Evolutionary conservation across 2,113 vertebrate species (phyloP), one percentile per base, ranked within the genome.

Genomic region (Silurus meridionalis): DNA sequence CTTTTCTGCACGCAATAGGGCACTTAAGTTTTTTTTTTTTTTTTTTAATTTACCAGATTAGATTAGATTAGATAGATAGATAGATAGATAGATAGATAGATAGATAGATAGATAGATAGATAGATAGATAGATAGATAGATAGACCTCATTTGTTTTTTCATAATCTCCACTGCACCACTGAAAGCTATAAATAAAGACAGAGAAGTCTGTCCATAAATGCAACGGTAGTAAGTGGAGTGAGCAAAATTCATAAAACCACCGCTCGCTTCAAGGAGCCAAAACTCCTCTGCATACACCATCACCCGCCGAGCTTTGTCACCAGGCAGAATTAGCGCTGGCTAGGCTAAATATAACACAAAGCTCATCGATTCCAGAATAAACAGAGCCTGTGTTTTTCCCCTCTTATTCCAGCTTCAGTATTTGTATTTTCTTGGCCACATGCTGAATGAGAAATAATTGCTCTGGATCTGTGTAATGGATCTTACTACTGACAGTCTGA

Each of bases 401-500:
- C 28, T 80, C 63, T 82, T 37, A 37, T 37, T 85, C 63, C 63
- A 60, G 72, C 23, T 50, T 87, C 71, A 83, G 86, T 85, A 80
- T 67, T 88, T 80, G 86, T 69, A 84, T 86, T 90, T 86, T 87
- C 61, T 86, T 74, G 46, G 90, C 83, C 86, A 89, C 37, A 86
- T 83, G 60, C 63, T 82, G 86, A 89, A 88, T 85, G 90, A 89
- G 85, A 92, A 91, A 86, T 84, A 91, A 92, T 91, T 87, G 91
- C 91, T 84, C 6, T 87, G 85, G 79, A 90, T 82, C 82, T 78
- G 84, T 83, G 80, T 92, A 92, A 92, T 88, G 91, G 89, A 84
- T 84, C 55, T 23, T 5, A 37, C 88, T 90, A 90, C 92, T 90
- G 91, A 93, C 92, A 91, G 92, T 25, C 83, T 85, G 87, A 92